These are phyloP conservation scores for Drosophila bunnanda DNA, from an alignment of 2,888 invertebrate species.

Conservation along the genomic window DNA sequence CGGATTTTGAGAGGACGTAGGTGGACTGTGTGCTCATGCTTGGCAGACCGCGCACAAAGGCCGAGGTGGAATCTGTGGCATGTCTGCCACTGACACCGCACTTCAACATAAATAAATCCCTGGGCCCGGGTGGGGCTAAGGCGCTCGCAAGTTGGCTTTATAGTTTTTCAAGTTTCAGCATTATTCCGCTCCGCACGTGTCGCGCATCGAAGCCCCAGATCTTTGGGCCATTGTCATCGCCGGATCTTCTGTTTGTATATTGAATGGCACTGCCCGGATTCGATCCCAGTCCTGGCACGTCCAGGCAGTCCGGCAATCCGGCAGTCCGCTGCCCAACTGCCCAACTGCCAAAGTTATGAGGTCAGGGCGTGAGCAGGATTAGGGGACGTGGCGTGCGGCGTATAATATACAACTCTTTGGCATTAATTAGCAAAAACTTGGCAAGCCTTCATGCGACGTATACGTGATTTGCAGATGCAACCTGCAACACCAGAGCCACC, in stretches of 20 bases:
- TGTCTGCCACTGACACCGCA: constrained; percentile 68
- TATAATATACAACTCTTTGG: constrained; percentile 61
- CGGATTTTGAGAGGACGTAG: constrained; percentile 23
- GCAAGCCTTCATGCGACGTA: constrained; percentile 41
- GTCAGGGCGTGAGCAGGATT: constrained; percentile 60
- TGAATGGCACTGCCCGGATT: constrained; percentile 25
- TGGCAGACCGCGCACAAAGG: constrained; percentile 22
- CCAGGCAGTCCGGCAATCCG: constrained; percentile 4
- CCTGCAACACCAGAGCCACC: constrained; percentile 24
- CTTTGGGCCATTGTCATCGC: constrained; percentile 38
- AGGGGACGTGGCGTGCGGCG: constrained; percentile 60
- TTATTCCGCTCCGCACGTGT: constrained; percentile 48
- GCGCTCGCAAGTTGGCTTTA: constrained; percentile 39
- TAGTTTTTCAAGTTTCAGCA: constrained; percentile 52
- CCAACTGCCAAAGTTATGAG: constrained; percentile 61
- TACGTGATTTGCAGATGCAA: constrained; percentile 63
- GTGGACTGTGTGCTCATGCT: constrained; percentile 28
- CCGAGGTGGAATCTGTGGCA: constrained; percentile 19
- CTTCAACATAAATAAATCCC: constrained; percentile 44
- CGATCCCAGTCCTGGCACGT: constrained; percentile 47
- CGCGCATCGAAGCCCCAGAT: constrained; percentile 28
- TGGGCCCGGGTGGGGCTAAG: constrained; percentile 5
- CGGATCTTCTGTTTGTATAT: constrained; percentile 15
- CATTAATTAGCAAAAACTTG: constrained; percentile 71
- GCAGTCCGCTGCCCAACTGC: neutral